A percentile compares a stretch with the other conserved stretches of the same genome.
Conservation (phyloP, 1,140 invertebrate species). For the Zaprionus vittiger region DNA sequence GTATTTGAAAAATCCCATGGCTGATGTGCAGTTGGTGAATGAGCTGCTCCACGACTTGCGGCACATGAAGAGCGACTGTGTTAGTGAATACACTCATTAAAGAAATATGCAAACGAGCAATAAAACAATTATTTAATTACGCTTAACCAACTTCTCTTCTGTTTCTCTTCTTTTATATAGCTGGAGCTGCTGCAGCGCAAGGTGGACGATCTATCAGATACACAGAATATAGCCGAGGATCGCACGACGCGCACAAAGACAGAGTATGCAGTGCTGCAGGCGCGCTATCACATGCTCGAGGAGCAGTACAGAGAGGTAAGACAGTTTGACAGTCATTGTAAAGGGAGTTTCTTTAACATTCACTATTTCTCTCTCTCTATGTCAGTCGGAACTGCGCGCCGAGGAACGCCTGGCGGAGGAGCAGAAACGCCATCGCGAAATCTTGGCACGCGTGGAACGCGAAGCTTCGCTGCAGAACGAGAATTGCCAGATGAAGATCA, state of each 20-base stretch:
- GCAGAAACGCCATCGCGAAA: constrained; percentile 92
- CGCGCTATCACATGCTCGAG: constrained; percentile 95
- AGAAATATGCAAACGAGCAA: background rate
- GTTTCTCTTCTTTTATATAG: constrained; percentile 85
- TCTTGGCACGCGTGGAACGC: constrained; percentile 91
- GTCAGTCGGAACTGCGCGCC: constrained; percentile 90
- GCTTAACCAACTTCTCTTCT: background rate
- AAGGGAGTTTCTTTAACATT: background rate
- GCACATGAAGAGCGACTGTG: constrained; percentile 79
- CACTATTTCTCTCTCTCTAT: background rate
- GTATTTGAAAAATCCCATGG: constrained; percentile 83
- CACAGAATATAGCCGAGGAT: constrained; percentile 93
- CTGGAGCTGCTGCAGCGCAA: constrained; percentile 96
- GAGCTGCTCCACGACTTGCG: constrained; percentile 78
- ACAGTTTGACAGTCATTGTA: constrained; percentile 15
- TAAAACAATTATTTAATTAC: background rate
- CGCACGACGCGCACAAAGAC: constrained; percentile 93
- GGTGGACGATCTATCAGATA: constrained; percentile 93
- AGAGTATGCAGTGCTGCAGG: constrained; percentile 95
- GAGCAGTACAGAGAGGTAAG: constrained; percentile 94
- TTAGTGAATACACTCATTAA: constrained; percentile 56
- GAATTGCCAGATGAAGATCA: constrained; percentile 92
- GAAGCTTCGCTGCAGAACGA: constrained; percentile 94
- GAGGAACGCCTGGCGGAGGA: constrained; percentile 94
- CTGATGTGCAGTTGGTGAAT: constrained; percentile 77